Conservation (phyloP, 2,113 vertebrate genomes). For the Platanista minor region DNA sequence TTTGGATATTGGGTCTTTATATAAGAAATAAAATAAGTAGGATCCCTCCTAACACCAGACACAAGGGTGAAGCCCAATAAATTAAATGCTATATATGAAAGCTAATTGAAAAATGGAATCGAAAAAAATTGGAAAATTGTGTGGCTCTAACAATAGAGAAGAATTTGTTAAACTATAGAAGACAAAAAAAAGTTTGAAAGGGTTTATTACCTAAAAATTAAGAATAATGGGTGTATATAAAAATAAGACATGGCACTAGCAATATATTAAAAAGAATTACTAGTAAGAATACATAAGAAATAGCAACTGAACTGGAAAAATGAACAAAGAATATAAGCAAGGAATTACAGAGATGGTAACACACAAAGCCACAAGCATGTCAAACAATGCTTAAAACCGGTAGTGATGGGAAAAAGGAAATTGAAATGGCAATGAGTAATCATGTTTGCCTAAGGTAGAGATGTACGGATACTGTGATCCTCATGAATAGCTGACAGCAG, state of each 20-base stretch:
- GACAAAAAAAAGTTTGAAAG: neutral
- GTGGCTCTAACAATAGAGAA: neutral
- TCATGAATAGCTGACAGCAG: neutral
- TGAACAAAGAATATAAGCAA: neutral
- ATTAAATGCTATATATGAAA: neutral
- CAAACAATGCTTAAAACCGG: neutral
- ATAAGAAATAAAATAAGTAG: neutral
- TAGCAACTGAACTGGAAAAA: neutral
- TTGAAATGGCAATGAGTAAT: neutral
- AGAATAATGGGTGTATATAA: neutral
- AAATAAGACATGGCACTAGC: neutral
- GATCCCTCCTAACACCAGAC: neutral
- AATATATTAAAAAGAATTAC: neutral
- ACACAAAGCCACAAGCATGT: neutral
- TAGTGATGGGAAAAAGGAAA: neutral
- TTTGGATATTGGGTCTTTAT: neutral
- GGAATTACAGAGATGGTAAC: neutral
- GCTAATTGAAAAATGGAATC: neutral
- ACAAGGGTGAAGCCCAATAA: neutral
- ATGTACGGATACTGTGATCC: fast-evolving
- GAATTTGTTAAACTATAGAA: neutral
- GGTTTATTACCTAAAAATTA: neutral
- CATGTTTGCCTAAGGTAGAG: neutral
- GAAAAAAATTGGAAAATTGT: neutral
- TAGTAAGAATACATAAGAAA: neutral